phyloP scores from a whole-genome alignment of 2,888 invertebrate species.

The Schizaphis graminum region DNA sequence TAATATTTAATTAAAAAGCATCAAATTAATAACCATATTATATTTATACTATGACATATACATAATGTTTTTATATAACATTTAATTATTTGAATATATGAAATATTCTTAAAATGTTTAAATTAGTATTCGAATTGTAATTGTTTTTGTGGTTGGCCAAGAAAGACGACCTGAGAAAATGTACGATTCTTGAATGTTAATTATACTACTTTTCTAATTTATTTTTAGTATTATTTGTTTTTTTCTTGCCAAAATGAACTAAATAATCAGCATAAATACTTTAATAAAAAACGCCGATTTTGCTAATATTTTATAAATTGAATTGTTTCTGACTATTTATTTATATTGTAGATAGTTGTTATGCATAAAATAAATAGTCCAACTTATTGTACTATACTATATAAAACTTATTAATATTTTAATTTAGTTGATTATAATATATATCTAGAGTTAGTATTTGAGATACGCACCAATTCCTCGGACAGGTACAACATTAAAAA shows the following conservation, averaged over 20 bases:
- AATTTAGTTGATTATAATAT: slow-evolving; percentile 26
- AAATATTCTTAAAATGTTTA: background rate
- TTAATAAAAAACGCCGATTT: background rate
- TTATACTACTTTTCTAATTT: background rate
- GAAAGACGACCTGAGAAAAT: background rate
- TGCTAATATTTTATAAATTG: background rate
- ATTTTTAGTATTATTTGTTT: background rate
- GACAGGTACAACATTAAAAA: background rate
- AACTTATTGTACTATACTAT: background rate
- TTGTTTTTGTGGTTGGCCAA: background rate
- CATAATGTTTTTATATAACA: background rate
- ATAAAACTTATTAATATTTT: background rate
- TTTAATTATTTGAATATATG: background rate
- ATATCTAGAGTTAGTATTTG: background rate
- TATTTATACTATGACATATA: background rate
- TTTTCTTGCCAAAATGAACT: background rate
- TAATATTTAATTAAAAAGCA: background rate
- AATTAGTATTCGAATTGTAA: background rate
- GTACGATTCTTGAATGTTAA: background rate
- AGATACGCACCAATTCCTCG: slow-evolving; percentile 46
- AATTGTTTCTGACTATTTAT: background rate
- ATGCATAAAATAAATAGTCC: slow-evolving; percentile 3
- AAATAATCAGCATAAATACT: background rate
- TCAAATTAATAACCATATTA: background rate
- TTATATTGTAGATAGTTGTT: background rate